Conservation (phyloP, 2,888 invertebrate genomes). For the Acleris cristana region DNA sequence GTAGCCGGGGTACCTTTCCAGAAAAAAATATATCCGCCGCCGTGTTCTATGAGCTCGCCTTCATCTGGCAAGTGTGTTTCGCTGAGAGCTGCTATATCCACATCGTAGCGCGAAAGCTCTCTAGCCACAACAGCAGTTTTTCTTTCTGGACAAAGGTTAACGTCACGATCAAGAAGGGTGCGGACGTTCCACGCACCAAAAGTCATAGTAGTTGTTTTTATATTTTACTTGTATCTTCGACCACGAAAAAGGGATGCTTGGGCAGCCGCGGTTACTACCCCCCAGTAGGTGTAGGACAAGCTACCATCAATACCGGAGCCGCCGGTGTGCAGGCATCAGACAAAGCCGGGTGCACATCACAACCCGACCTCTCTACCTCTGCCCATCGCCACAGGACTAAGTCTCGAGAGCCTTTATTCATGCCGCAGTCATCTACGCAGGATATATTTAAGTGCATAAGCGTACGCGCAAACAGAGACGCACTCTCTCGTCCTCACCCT, state of each 20-base stretch:
- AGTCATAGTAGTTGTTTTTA: too few relatives aligned
- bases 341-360: conserved; percentile 28
- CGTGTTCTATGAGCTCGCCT: too few relatives aligned
- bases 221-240: neutral
- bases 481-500: conserved; percentile 10
- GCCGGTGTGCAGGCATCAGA: conserved; percentile 38
- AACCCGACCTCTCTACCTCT: conserved; percentile 11
- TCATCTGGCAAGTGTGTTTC: too few relatives aligned
- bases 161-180: too few relatives aligned
- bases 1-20: too few relatives aligned
- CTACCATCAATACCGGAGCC: conserved; percentile 39
- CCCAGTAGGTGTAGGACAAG: conserved; percentile 18
- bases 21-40: too few relatives aligned
- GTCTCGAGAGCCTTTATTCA: too few relatives aligned
- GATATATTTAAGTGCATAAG: conserved; percentile 14
- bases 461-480: neutral
- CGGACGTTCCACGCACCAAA: too few relatives aligned
- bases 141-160: too few relatives aligned
- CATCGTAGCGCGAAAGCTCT: too few relatives aligned
- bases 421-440: conserved; percentile 10
- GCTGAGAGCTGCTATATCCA: too few relatives aligned
- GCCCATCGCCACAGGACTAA: neutral
- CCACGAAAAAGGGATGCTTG: neutral
- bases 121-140: too few relatives aligned
- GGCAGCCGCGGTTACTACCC: neutral